Evolutionary conservation across 1,140 invertebrate genomes (phyloP).

Genomic region (Anastatus disparis): DNA sequence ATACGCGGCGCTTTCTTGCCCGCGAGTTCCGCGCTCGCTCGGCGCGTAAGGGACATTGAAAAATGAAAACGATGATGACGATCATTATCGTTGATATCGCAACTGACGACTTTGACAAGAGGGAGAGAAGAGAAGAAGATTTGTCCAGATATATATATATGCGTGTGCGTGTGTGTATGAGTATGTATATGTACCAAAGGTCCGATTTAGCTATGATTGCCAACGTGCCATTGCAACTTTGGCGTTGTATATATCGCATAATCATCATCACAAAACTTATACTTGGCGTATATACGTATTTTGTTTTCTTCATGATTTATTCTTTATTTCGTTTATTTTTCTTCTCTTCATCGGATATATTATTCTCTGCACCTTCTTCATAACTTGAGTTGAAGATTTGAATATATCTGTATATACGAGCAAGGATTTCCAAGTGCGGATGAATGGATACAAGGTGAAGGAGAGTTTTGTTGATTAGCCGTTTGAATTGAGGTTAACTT

Average conservation of each 20-base stretch:
- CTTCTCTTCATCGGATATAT: background rate
- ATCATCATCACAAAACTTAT: constrained; percentile 14
- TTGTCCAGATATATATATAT: no score
- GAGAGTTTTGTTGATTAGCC: background rate
- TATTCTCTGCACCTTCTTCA: background rate
- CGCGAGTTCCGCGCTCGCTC: constrained; percentile 36
- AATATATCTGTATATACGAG: no score
- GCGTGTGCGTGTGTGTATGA: no score
- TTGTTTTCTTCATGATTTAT: background rate
- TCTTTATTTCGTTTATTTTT: background rate
- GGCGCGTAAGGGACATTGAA: constrained; percentile 47
- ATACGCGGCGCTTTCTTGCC: constrained; percentile 18
- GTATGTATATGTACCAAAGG: no score
- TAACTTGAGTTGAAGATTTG: no score
- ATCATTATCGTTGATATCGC: constrained; percentile 49
- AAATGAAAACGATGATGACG: constrained; percentile 52
- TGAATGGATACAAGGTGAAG: background rate
- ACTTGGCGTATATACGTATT: background rate
- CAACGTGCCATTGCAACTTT: constrained; percentile 23
- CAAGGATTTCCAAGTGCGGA: no score
- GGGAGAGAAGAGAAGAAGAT: no score
- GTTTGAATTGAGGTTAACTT: no score
- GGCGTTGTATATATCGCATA: constrained; percentile 13
- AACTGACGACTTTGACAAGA: constrained; percentile 43
- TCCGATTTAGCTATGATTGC: constrained; percentile 30